phyloP scores from a whole-genome alignment of 2,797 vertebrate species.

The Amblyraja radiata region DNA sequence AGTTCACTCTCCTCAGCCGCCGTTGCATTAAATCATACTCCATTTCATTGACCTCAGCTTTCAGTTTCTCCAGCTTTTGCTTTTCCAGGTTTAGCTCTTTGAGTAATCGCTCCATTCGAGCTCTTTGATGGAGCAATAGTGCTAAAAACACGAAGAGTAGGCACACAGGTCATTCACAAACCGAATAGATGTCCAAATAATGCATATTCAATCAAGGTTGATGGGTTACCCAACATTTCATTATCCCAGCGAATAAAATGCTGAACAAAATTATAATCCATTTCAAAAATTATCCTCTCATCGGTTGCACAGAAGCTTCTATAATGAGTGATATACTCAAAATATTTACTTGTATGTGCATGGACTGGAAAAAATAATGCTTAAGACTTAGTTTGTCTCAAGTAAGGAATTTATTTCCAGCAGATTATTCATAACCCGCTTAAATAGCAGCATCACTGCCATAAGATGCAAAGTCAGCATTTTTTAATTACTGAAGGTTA shows the following conservation, averaged over 20 bases:
- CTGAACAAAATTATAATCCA: no score
- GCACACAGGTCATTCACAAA: not conserved
- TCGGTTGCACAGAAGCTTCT: not conserved
- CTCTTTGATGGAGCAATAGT: conserved; percentile 90
- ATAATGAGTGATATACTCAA: not conserved
- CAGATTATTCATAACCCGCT: conserved; percentile 24
- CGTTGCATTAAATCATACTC: conserved; percentile 93
- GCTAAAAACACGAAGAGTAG: conserved; percentile 56
- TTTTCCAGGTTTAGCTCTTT: conserved; percentile 84
- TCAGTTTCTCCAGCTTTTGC: conserved; percentile 84
- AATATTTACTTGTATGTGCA: not conserved
- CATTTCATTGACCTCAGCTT: conserved; percentile 90
- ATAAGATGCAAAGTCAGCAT: conserved; percentile 11
- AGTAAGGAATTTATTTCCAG: conserved; percentile 2
- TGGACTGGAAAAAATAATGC: not conserved
- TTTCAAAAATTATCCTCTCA: not conserved
- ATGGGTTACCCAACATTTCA: no score
- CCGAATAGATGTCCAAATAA: no score
- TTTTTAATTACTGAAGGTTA: not conserved
- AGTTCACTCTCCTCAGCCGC: conserved; percentile 87
- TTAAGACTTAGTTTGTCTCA: not conserved
- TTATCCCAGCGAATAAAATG: not conserved
- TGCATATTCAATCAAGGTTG: not conserved
- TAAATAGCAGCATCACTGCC: not conserved
- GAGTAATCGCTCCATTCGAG: conserved; percentile 91